Base-by-base conservation (phyloP, 2,888 invertebrate genomes). In the Napeogenes inachia region DNA sequence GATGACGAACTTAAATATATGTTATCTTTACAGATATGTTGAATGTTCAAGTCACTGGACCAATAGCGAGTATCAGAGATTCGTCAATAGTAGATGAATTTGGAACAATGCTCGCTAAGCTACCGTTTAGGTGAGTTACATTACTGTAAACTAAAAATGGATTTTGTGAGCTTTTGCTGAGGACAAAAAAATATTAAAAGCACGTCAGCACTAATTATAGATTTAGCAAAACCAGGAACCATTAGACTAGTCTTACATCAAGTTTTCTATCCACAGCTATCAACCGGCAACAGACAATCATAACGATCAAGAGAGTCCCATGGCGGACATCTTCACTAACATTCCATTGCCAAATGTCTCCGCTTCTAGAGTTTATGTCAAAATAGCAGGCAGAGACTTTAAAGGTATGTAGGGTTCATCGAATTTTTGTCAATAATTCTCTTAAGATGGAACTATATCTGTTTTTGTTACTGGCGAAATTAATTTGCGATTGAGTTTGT, bases 31-130 rank as follows among this genome's bases (percentile, higher is more conserved):
- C 83, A 90, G 90, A 81, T 13, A 72, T 66, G 21, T 73, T 88
- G 35, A 84, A 83, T 50, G 73, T 91, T 10, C 68, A 84, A 0
- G 83, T 90, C 2, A 76, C 77, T 0, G 91, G 91, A 0, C 85
- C 89, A 0, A 85, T 90, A 0, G 81, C 87, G 0, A 89, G 87
- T 63, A 83, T 91, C 0, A 72, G 89, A 3, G 90, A 91, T 53
- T 84, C 90, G 0, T 72, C 79, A 0, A 68, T 91, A 0, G 76
- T 89, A 0, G 89, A 91, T 61, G 87, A 89, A 47, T 84, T 84
- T 21, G 90, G 90, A 0, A 75, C 72, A 0, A 89, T 89, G 56
- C 63, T 91, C 4, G 79, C 84, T 0, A 88, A 86, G 64, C 70
- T 91, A 2, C 74, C 85, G 0, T 91, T 87, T 70, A 89, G 79